Percentiles rank a stretch among this genome's conserved stretches.
phyloP scores from a whole-genome alignment of 2,797 vertebrate genomes.

The Hirundo rustica region DNA sequence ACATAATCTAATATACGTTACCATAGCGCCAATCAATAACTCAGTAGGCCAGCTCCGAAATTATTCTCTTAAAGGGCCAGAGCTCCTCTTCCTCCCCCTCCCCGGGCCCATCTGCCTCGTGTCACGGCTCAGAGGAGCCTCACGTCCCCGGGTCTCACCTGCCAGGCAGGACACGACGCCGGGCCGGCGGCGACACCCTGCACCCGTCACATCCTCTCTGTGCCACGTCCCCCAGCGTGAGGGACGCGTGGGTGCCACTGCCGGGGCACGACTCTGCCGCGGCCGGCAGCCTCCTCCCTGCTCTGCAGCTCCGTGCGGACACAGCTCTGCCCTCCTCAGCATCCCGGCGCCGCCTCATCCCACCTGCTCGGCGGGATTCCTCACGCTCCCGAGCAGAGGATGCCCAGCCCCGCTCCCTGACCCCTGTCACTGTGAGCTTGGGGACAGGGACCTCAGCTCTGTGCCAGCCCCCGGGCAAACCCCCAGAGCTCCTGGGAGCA shows the following conservation, averaged over 20 bases:
- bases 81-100: neutral
- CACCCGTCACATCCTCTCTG: fast-evolving
- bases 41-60: conserved; percentile 72
- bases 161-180: fast-evolving
- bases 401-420: neutral
- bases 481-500: neutral
- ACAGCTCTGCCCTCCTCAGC: neutral
- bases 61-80: conserved; percentile 71
- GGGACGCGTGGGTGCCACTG: fast-evolving
- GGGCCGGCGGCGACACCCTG: neutral
- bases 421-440: fast-evolving
- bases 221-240: fast-evolving
- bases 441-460: neutral
- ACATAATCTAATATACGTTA: conserved; percentile 79
- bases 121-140: neutral
- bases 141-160: neutral
- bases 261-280: neutral
- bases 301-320: fast-evolving
- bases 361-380: neutral
- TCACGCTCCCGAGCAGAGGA: fast-evolving
- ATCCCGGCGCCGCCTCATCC: neutral
- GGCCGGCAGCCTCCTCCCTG: fast-evolving
- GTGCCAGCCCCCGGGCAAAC: neutral
- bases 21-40: conserved; percentile 78
- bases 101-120: neutral